Conservation (phyloP, 2,797 vertebrate genomes). For the Florisuga fusca region DNA sequence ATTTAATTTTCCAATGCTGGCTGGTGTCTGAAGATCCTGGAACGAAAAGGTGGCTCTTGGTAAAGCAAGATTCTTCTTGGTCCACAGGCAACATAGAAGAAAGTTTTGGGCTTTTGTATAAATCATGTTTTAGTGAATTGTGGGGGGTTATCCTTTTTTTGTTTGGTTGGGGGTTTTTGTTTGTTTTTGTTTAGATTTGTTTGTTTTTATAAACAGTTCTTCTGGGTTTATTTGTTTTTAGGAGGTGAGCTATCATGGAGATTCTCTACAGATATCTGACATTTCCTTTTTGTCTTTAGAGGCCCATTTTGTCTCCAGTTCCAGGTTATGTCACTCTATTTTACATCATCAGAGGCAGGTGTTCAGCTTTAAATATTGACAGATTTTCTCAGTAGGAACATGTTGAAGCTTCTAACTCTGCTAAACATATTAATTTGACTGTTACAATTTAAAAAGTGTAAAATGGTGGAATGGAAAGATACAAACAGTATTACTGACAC, state of each 20-base stretch:
- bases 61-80: conserved; percentile 77
- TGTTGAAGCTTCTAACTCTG: conserved; percentile 77
- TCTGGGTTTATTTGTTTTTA: conserved; percentile 63
- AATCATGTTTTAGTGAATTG: conserved; percentile 72
- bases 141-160: background rate
- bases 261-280: conserved; percentile 71
- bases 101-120: conserved; percentile 70
- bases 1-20: conserved; percentile 65
- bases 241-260: conserved; percentile 78
- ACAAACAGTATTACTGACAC: conserved; percentile 90
- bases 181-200: conserved; percentile 28
- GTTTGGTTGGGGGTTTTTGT: conserved; percentile 14
- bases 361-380: conserved; percentile 80
- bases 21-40: conserved; percentile 72
- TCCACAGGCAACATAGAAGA: conserved; percentile 76
- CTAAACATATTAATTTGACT: conserved; percentile 81
- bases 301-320: conserved; percentile 77
- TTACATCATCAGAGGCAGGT: conserved; percentile 82
- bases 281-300: conserved; percentile 75
- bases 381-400: conserved; percentile 79
- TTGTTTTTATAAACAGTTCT: conserved; percentile 78
- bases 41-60: conserved; percentile 69
- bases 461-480: conserved; percentile 88
- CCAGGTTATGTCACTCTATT: conserved; percentile 73
- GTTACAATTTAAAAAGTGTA: conserved; percentile 86